A percentile compares a stretch with the other conserved stretches of the same genome.
These are phyloP conservation scores for Drosophila colorata DNA, from an alignment of 2,888 invertebrate species.

Conservation along the genomic window DNA sequence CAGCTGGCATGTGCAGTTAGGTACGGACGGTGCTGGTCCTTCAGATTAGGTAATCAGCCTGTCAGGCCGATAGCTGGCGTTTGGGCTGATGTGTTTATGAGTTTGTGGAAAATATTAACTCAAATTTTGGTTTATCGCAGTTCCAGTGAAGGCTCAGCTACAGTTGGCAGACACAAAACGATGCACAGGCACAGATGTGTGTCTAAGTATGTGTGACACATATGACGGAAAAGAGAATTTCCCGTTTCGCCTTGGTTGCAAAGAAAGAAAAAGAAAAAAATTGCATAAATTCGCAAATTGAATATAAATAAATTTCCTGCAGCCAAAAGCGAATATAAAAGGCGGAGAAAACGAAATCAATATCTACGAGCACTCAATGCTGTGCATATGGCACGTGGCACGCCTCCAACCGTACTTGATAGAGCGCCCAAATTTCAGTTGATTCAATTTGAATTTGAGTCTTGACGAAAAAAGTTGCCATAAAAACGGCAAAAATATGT, in stretches of 20 bases:
- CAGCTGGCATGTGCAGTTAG: conserved; percentile 15
- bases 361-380: conserved; percentile 31
- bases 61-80: not conserved
- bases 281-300: conserved; percentile 74
- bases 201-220: conserved; percentile 12
- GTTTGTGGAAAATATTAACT: conserved; percentile 68
- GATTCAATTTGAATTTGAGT: conserved; percentile 68
- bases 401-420: conserved; percentile 17
- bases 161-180: conserved; percentile 31
- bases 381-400: conserved; percentile 59
- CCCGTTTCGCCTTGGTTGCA: conserved; percentile 30
- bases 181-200: conserved; percentile 14
- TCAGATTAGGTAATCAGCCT: conserved; percentile 66
- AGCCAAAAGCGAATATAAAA: conserved; percentile 29
- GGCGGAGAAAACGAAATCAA: conserved; percentile 33
- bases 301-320: conserved; percentile 82
- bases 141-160: conserved; percentile 39
- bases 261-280: conserved; percentile 19
- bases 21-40: conserved; percentile 48
- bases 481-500: conserved; percentile 39
- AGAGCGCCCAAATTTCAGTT: conserved; percentile 36
- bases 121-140: conserved; percentile 37
- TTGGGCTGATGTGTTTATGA: conserved; percentile 63
- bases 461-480: conserved; percentile 20
- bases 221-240: conserved; percentile 53